Evolutionary conservation across 2,888 invertebrate species (phyloP).

Genomic region (Siphlonurus alternatus): DNA sequence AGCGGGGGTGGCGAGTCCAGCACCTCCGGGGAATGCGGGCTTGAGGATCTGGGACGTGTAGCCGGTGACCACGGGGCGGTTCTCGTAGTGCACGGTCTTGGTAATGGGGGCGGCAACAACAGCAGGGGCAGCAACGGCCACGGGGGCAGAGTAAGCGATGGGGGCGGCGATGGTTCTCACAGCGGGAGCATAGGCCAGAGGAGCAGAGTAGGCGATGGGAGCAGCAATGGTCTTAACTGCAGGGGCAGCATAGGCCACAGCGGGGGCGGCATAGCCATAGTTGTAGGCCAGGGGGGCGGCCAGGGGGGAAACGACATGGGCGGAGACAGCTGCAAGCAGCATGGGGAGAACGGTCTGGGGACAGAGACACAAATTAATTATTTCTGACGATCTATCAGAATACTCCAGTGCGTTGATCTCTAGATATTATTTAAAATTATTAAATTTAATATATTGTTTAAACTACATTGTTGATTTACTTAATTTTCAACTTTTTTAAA

Average conservation of each 20-base stretch:
- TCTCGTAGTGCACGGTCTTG: conserved; percentile 12
- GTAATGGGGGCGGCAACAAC: conserved; percentile 10
- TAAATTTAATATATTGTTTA: too few relatives aligned
- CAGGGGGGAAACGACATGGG: neutral
- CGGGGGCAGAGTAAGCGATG: conserved; percentile 1
- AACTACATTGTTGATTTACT: too few relatives aligned
- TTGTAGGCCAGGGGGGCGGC: neutral
- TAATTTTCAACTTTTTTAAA: too few relatives aligned
- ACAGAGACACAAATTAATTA: too few relatives aligned
- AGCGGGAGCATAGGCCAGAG: conserved; percentile 15
- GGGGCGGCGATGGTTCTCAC: conserved; percentile 12
- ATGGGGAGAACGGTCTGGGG: neutral
- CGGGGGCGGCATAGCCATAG: neutral
- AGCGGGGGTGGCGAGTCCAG: conserved; percentile 19
- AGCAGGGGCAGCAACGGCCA: conserved; percentile 6
- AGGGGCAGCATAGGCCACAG: conserved; percentile 6
- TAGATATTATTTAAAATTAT: too few relatives aligned
- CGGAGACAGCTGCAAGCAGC: neutral
- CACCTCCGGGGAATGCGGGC: conserved; percentile 15
- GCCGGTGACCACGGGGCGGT: conserved; percentile 13
- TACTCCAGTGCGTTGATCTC: too few relatives aligned
- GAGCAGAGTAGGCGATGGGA: conserved; percentile 5
- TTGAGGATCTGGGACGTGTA: conserved; percentile 7
- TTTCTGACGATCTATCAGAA: too few relatives aligned
- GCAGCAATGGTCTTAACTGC: conserved; percentile 2